Percentiles rank a stretch among this genome's conserved stretches.
Conservation (phyloP, 2,113 vertebrate genomes). For the Eidolon helvum region DNA sequence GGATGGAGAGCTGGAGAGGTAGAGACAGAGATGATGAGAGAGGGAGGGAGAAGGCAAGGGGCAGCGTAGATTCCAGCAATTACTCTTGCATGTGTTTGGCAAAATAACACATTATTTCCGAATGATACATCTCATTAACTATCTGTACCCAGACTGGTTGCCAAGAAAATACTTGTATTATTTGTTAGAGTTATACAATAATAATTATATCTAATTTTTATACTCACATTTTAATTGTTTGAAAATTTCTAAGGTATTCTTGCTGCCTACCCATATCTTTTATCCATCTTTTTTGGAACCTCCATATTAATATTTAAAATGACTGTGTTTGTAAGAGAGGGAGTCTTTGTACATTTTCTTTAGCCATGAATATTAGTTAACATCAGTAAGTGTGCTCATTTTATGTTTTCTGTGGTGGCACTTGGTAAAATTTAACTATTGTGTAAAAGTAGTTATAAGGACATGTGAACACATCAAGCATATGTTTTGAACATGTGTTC, state of each 20-base stretch:
- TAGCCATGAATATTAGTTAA: neutral
- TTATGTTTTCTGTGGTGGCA: neutral
- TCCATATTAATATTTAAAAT: neutral
- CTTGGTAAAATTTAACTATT: neutral
- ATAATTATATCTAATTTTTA: conserved; percentile 32
- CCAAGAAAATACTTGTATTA: conserved; percentile 41
- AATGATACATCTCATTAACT: neutral
- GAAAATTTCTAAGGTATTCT: neutral
- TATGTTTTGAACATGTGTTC: neutral
- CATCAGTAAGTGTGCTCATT: neutral
- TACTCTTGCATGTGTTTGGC: neutral
- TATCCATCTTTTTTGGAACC: neutral
- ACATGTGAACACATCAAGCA: neutral
- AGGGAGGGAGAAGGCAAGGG: neutral
- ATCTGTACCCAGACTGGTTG: neutral
- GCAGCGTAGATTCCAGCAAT: neutral
- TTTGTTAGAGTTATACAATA: neutral
- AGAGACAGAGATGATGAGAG: neutral
- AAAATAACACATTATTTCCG: conserved; percentile 29
- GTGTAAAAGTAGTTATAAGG: neutral
- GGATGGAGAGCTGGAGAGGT: neutral
- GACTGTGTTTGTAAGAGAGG: neutral
- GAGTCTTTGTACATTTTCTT: neutral
- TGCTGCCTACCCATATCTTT: neutral
- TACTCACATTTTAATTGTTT: neutral